phyloP scores from a whole-genome alignment of 1,140 invertebrate species.

The Cryptotermes secundus region DNA sequence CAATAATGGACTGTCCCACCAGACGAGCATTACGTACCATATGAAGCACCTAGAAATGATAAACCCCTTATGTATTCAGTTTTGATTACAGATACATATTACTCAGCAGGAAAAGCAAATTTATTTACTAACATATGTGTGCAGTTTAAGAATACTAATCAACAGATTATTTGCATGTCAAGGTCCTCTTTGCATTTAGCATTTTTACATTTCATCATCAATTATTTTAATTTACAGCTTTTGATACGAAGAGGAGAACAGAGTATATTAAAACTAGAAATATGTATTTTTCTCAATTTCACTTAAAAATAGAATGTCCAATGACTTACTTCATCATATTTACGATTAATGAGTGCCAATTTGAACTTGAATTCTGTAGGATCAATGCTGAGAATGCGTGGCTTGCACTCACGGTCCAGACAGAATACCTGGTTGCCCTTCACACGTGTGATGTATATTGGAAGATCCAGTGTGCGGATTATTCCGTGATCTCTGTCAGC shows the following conservation, averaged over 20 bases:
- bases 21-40: slow-evolving; percentile 97
- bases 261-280: too few relatives aligned
- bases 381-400: slow-evolving; percentile 91
- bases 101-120: too few relatives aligned
- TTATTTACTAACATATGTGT: too few relatives aligned
- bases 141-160: too few relatives aligned
- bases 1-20: slow-evolving; percentile 98
- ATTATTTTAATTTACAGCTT: too few relatives aligned
- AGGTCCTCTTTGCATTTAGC: too few relatives aligned
- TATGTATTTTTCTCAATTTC: too few relatives aligned
- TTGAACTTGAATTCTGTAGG: slow-evolving; percentile 99
- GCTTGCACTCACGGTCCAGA: slow-evolving; percentile 88
- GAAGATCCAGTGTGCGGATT: slow-evolving; percentile 94
- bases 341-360: slow-evolving; percentile 91
- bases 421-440: slow-evolving; percentile 92
- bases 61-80: too few relatives aligned
- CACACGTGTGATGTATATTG: slow-evolving; percentile 95
- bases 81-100: too few relatives aligned
- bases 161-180: too few relatives aligned
- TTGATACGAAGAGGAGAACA: too few relatives aligned
- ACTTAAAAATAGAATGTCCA: not conserved
- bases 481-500: slow-evolving; percentile 87
- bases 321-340: slow-evolving; percentile 85
- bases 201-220: too few relatives aligned
- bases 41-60: slow-evolving; percentile 70